Evolutionary conservation across 2,888 invertebrate genomes (phyloP).

Genomic region (Drosophila flavopinicola): DNA sequence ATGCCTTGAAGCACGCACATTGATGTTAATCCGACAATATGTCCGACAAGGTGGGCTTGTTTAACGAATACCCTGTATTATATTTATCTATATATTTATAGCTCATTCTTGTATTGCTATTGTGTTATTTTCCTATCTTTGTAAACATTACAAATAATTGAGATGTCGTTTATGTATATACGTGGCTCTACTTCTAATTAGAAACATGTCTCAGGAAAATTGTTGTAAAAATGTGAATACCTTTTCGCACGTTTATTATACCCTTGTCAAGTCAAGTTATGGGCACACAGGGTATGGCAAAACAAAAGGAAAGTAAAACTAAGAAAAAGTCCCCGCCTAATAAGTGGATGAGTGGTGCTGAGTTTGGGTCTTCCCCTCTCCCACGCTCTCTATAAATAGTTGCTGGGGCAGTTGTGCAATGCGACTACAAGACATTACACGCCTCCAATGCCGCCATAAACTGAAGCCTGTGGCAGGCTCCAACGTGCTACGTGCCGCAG

Average conservation of each 20-base stretch:
- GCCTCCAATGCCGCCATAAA: slow-evolving; percentile 18
- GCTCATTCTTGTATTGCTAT: too few relatives aligned
- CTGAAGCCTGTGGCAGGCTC: slow-evolving; percentile 30
- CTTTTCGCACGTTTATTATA: neutral
- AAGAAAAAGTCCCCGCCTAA: neutral
- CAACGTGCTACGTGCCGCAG: slow-evolving; percentile 37
- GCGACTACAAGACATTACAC: slow-evolving; percentile 8
- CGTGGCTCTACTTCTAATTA: too few relatives aligned
- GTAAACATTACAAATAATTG: too few relatives aligned
- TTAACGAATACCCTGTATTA: neutral
- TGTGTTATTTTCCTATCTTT: too few relatives aligned
- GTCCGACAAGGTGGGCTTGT: neutral
- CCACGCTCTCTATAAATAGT: slow-evolving; percentile 3
- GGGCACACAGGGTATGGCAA: slow-evolving; percentile 1
- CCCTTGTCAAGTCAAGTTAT: too few relatives aligned
- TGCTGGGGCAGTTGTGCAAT: slow-evolving; percentile 5
- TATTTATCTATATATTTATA: too few relatives aligned
- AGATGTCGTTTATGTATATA: too few relatives aligned
- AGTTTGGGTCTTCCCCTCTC: neutral
- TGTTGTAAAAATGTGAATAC: too few relatives aligned
- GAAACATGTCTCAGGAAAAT: too few relatives aligned
- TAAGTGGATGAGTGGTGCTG: slow-evolving; percentile 1
- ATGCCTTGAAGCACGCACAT: slow-evolving; percentile 29
- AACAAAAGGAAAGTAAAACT: neutral
- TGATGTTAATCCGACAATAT: slow-evolving; percentile 45